Conservation (phyloP, 2,888 invertebrate species). For the Deilephila porcellus region DNA sequence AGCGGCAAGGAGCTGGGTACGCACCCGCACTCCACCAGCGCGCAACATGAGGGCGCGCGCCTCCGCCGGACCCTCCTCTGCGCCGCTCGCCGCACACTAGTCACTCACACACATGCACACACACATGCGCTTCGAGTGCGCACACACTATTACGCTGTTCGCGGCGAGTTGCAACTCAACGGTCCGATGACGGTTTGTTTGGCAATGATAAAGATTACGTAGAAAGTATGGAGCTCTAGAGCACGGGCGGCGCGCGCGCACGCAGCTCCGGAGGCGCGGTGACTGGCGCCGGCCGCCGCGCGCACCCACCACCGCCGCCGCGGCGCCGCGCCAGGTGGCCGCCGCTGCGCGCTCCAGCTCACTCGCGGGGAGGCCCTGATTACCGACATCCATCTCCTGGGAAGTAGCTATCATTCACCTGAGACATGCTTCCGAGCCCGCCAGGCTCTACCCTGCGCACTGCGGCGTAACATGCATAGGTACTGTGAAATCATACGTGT, state of each 20-base stretch:
- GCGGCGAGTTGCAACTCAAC: not conserved
- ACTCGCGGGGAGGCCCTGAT: not conserved
- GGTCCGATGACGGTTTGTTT: not conserved
- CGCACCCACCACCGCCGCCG: conserved; percentile 35
- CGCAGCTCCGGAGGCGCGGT: conserved; percentile 30
- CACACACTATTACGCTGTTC: not conserved
- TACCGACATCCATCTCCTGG: too few species aligned
- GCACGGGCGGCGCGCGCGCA: conserved; percentile 25
- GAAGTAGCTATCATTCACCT: too few species aligned
- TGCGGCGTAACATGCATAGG: too few species aligned
- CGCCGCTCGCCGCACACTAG: not conserved
- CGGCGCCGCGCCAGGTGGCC: conserved; percentile 22
- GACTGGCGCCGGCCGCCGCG: conserved; percentile 34
- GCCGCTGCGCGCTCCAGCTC: not conserved
- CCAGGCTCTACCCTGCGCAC: too few species aligned
- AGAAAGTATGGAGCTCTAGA: not conserved
- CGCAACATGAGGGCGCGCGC: conserved; percentile 2
- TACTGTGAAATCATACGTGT: too few species aligned
- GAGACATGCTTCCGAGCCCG: too few species aligned
- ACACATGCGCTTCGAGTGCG: not conserved
- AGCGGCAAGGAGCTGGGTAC: not conserved
- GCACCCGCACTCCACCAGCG: not conserved
- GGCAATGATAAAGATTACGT: not conserved
- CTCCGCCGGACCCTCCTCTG: not conserved
- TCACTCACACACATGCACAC: not conserved